These are phyloP conservation scores for Buphagus erythrorhynchus DNA, from an alignment of 2,797 vertebrate genomes.

Conservation along the genomic window DNA sequence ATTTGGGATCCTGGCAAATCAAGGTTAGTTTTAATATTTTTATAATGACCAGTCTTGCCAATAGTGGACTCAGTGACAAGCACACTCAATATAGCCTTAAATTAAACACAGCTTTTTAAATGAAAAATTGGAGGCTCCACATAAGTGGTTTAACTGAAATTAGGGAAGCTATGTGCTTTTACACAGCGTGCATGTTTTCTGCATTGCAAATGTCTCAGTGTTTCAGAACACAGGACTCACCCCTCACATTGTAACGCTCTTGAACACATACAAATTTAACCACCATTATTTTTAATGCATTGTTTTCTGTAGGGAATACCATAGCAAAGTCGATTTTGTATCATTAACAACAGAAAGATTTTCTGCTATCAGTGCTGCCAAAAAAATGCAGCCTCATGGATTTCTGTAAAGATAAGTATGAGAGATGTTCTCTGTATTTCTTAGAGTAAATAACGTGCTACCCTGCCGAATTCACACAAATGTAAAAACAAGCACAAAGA, in stretches of 20 bases:
- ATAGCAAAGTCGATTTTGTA: slow-evolving; percentile 11
- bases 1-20: slow-evolving; percentile 54
- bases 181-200: neutral
- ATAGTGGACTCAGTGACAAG: neutral
- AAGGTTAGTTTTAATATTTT: slow-evolving; percentile 6
- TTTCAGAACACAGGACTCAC: neutral
- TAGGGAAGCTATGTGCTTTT: neutral
- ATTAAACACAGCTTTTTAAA: neutral
- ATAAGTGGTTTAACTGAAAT: neutral
- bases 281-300: slow-evolving; percentile 43
- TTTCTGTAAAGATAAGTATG: slow-evolving; percentile 31
- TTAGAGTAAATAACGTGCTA: slow-evolving; percentile 5
- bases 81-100: neutral
- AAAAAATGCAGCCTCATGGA: slow-evolving; percentile 38
- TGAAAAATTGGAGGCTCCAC: neutral
- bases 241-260: slow-evolving; percentile 17
- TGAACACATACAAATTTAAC: slow-evolving; percentile 27
- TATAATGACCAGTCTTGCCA: slow-evolving; percentile 20
- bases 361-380: slow-evolving; percentile 26
- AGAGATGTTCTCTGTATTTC: slow-evolving; percentile 5
- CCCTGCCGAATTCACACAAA: neutral
- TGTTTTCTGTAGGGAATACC: slow-evolving; percentile 51
- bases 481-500: neutral
- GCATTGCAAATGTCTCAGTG: neutral
- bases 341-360: slow-evolving; percentile 16